Evolutionary conservation across 1,140 invertebrate genomes (phyloP), one percentile per base, ranked within the genome.

Genomic region (Tetramorium parvispinum): DNA sequence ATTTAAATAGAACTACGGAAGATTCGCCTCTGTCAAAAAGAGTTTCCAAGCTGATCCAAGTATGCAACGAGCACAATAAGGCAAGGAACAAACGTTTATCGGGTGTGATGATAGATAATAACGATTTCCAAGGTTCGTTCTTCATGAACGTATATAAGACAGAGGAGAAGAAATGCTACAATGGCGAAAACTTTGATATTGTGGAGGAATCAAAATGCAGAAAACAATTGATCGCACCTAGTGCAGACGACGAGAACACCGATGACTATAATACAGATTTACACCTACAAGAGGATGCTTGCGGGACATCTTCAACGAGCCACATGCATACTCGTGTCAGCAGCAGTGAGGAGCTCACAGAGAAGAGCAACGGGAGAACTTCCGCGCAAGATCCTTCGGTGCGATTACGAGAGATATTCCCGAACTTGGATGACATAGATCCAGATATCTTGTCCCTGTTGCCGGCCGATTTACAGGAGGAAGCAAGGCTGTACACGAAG

Each of bases 341-440:
- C 11, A 76, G 53, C 3, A n/a, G 21, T 37, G 11, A 21, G 8
- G 24, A 70, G 3, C 27, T 18, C 18, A 6, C 21, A 32, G 32
- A 51, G 16, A 4, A 57, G 16, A 89, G 11, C 27, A 73, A 66
- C 0, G 46, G 59, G 63, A 32, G 11, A 53, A 82, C 1, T 55
- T 63, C 27, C 16, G 3, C 1, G 6, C 85, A 73, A 51, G 66
- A 91, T 18, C 27, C 76, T 37, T 71, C 59, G 16, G 86, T 94
- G 18, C 88, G 91, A 87, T 78, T 96, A 63, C 65, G 90, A 85
- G 96, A 96, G 83, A 95, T 96, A 81, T 96, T 96, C 92, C 96
- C 96, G 0, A 92, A 96, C 91, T 86, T 96, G 49, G 88, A 94
- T 76, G 86, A 95, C 40, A 93, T 96, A 65, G 95, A 96, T 91